Conservation (phyloP, 92 coral and sea anemone species). For the Plumapathes pennacea region DNA sequence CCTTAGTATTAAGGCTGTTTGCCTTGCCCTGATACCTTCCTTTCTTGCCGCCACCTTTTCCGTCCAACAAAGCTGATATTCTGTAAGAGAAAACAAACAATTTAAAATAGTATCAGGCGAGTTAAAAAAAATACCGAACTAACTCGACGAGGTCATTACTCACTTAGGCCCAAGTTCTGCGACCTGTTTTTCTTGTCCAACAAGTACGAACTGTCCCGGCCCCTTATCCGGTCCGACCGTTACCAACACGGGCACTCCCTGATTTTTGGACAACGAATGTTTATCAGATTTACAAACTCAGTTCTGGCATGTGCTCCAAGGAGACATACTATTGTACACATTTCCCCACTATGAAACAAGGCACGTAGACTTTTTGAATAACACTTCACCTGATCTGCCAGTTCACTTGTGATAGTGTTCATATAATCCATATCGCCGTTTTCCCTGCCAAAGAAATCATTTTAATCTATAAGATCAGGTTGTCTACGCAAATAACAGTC, state of each 20-base stretch:
- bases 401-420: conserved; percentile 81
- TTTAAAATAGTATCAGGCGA: background rate
- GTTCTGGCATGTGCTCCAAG: no score
- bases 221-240: conserved; percentile 96
- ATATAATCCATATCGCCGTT: conserved; percentile 99
- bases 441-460: conserved; percentile 54
- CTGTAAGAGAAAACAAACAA: conserved; percentile 23
- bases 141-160: conserved; percentile 12
- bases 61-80: conserved; percentile 76
- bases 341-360: no score
- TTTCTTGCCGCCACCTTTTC: conserved; percentile 93
- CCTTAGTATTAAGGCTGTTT: conserved; percentile 62
- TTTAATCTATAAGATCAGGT: background rate
- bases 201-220: conserved; percentile 84
- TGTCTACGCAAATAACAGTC: no score
- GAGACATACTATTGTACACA: no score
- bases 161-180: conserved; percentile 84
- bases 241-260: conserved; percentile 68
- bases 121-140: background rate
- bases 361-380: no score
- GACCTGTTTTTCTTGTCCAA: conserved; percentile 80
- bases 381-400: conserved; percentile 78
- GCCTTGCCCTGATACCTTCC: conserved; percentile 95
- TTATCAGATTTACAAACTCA: no score
- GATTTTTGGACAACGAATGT: no score